Base-by-base conservation (phyloP, 2,888 invertebrate species). In the Idaea dimidiata region DNA sequence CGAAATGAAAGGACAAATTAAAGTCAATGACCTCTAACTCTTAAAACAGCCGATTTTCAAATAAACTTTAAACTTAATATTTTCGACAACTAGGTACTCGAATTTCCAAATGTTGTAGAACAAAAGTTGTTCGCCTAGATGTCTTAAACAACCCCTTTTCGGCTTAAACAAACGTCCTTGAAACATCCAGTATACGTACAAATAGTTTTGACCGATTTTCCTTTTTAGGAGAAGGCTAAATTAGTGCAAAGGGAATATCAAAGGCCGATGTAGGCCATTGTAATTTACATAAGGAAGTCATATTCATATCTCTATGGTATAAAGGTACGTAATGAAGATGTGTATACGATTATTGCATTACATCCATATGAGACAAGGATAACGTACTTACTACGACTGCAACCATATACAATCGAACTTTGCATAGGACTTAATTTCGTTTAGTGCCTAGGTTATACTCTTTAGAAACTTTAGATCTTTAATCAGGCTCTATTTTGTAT, bases 331-430 rank as follows among this genome's bases (percentile, higher is more conserved):
- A 43, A 43, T 43, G 14, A 10, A 43, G 43, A 43, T 43, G 8
- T 43, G 14, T 43, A 43, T 43, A 43, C 14, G 43, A 43, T 43
- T 43, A 43, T 43, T 43, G 33, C 14, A 33, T 33, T 33, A 10
- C 10, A 43, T 14, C 77, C 74, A 70, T 78, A 77, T 61, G 59
- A 61, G 75, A 74, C 81, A 80, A 83, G 82, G 83, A 75, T 81
- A 82, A 82, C 76, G 24, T 24, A 24, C 24, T 24, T 24, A 24
- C 24, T 24, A 24, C 24, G 24, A 65, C 72, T 59, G 33, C 7
- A 10, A 3, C 14, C 10, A 43, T 43, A 43, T 14, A 59, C 33
- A 33, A 24, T 66, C 79, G 73, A 74, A 74, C 70, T 74, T 72
- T 65, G 78, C 77, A 81, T 82, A 5, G 3, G 1, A 72, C 66